A percentile compares a stretch with the other conserved stretches of the same genome.
Evolutionary conservation across 1,140 invertebrate species (phyloP).

Genomic region (Papilio polyxenes): DNA sequence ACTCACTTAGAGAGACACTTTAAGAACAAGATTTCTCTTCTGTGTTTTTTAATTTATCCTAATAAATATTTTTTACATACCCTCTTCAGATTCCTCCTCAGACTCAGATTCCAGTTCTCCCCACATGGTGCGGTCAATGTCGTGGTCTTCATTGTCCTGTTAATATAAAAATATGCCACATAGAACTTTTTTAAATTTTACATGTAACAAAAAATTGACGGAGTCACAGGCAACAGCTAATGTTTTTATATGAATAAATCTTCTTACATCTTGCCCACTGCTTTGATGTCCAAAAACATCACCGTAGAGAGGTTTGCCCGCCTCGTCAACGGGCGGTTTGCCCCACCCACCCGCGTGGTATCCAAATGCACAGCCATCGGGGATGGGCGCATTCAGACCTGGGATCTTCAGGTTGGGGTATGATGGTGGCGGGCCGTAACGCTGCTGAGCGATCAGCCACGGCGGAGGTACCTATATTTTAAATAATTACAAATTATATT

Average conservation of each 20-base stretch:
- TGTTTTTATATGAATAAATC: no score
- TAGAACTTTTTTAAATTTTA: background rate
- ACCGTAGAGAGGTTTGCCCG: slow-evolving; percentile 98
- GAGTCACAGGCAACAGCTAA: no score
- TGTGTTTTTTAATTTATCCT: no score
- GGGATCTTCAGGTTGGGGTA: slow-evolving; percentile 99
- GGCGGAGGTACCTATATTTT: slow-evolving; percentile 91
- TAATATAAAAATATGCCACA: slow-evolving; percentile 34
- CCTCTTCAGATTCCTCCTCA: slow-evolving; percentile 94
- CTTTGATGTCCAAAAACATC: slow-evolving; percentile 96
- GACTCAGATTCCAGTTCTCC: slow-evolving; percentile 98
- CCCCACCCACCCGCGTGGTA: slow-evolving; percentile 99
- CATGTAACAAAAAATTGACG: no score
- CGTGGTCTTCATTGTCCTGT: slow-evolving; percentile 90
- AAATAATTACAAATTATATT: background rate
- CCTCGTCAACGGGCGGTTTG: slow-evolving; percentile 99
- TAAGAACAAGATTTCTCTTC: background rate
- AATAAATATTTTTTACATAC: slow-evolving; percentile 81
- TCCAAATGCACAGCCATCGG: slow-evolving; percentile 98
- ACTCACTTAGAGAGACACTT: background rate
- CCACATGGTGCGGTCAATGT: slow-evolving; percentile 96
- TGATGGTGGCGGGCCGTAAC: slow-evolving; percentile 99
- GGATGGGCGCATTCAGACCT: slow-evolving; percentile 95
- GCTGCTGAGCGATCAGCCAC: slow-evolving; percentile 99
- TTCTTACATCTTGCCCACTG: slow-evolving; percentile 83